phyloP scores from a whole-genome alignment of 2,113 vertebrate species.

The Rhea americana region DNA sequence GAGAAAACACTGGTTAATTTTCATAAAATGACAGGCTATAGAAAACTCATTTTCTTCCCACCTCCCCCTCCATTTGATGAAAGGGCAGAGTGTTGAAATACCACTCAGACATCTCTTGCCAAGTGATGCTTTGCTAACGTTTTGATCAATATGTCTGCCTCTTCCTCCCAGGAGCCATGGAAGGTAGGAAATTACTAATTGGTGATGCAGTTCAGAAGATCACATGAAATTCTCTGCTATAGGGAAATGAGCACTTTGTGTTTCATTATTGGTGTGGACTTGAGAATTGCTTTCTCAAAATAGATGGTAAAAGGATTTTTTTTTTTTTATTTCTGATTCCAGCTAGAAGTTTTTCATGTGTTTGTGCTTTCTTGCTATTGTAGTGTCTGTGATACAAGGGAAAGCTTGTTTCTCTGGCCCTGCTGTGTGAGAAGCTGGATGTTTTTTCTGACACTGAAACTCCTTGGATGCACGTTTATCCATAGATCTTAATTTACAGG shows the following conservation, averaged over 20 bases:
- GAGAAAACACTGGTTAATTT: constrained; percentile 12
- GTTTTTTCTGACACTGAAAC: not conserved
- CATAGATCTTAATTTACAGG: not conserved
- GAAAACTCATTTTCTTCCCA: not conserved
- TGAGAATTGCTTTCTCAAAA: not conserved
- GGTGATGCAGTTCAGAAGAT: constrained; percentile 27
- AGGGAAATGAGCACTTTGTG: not conserved
- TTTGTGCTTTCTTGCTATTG: not conserved
- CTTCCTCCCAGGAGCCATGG: constrained; percentile 14
- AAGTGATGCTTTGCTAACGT: constrained; percentile 41
- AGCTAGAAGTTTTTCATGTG: not conserved
- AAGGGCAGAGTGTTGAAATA: constrained; percentile 28
- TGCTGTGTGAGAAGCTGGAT: not conserved
- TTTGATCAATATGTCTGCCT: constrained; percentile 67
- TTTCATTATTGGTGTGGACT: not conserved
- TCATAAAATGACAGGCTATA: not conserved
- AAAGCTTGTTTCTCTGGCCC: not conserved
- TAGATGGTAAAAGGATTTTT: not conserved
- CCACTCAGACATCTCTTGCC: constrained; percentile 20
- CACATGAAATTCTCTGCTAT: not conserved
- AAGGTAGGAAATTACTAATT: constrained; percentile 55
- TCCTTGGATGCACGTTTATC: not conserved
- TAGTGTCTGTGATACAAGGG: not conserved
- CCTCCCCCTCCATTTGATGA: not conserved
- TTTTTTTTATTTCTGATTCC: not conserved